phyloP scores from a whole-genome alignment of 2,113 vertebrate species.

The Onychorhynchus coronatus region DNA sequence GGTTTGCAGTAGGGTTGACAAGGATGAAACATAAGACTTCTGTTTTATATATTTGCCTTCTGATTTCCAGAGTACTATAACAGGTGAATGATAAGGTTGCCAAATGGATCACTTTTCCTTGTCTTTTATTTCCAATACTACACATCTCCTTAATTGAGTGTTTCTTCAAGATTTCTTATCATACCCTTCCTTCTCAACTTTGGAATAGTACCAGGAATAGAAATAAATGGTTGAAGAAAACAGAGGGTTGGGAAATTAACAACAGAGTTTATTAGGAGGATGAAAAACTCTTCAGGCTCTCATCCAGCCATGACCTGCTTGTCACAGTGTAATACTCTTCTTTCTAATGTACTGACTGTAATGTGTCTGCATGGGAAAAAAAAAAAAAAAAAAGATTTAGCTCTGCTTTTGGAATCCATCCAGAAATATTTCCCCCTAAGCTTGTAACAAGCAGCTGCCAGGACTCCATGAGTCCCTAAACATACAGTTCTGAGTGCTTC shows the following conservation, averaged over 20 bases:
- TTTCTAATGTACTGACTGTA: background rate
- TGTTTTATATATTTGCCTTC: background rate
- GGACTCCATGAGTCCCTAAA: background rate
- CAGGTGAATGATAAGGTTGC: background rate
- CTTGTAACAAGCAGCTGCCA: conserved; percentile 15
- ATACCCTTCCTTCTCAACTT: background rate
- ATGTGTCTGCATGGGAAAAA: background rate
- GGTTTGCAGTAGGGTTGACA: background rate
- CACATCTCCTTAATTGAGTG: background rate
- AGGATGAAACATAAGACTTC: background rate
- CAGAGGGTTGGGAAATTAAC: background rate
- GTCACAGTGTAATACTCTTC: background rate
- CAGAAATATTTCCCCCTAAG: conserved; percentile 10
- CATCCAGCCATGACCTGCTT: background rate
- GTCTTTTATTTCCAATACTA: background rate
- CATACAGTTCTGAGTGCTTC: background rate
- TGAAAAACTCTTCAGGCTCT: background rate
- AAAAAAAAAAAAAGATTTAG: background rate
- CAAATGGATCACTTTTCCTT: background rate
- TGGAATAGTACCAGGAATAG: background rate
- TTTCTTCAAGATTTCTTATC: background rate
- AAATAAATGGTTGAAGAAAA: background rate
- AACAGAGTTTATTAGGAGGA: background rate
- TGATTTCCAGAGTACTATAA: background rate
- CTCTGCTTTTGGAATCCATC: background rate